phyloP scores from a whole-genome alignment of 1,140 invertebrate species.

The Oscheius sp. region DNA sequence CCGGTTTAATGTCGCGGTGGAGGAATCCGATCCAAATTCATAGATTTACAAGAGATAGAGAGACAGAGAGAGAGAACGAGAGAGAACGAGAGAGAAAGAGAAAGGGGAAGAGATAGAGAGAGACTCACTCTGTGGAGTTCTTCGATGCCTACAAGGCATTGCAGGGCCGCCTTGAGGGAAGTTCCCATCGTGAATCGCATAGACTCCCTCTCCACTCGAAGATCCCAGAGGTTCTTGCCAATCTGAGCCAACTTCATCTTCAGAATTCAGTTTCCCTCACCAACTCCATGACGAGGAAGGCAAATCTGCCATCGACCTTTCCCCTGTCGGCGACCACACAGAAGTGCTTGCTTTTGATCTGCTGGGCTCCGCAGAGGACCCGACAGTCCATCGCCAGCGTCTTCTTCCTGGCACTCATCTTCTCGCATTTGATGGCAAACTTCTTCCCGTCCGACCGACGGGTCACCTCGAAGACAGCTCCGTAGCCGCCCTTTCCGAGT shows the following conservation, averaged over 20 bases:
- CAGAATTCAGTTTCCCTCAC: constrained; percentile 4
- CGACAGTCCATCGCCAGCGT: constrained; percentile 38
- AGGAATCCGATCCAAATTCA: constrained; percentile 40
- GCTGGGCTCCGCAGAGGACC: constrained; percentile 30
- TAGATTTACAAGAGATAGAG: no score
- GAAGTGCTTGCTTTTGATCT: constrained; percentile 37
- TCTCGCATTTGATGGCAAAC: constrained; percentile 43
- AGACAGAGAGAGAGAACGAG: no score
- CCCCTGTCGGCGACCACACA: constrained; percentile 32
- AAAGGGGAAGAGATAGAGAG: no score
- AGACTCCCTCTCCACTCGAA: constrained; percentile 30
- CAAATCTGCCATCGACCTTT: constrained; percentile 31
- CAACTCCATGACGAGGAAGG: constrained; percentile 38
- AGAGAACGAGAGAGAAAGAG: no score
- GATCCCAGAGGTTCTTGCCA: constrained; percentile 38
- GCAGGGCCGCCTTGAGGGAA: constrained; percentile 33
- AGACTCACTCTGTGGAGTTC: constrained; percentile 34
- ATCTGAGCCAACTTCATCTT: background rate
- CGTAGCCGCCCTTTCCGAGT: constrained; percentile 41
- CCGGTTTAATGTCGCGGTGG: constrained; percentile 41
- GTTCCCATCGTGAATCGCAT: constrained; percentile 31
- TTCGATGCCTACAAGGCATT: constrained; percentile 34
- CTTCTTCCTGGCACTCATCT: constrained; percentile 27
- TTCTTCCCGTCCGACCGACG: constrained; percentile 17
- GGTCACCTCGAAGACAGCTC: constrained; percentile 39